These are phyloP conservation scores for Xylophagus ater DNA, from an alignment of 2,888 invertebrate species.

Conservation along the genomic window DNA sequence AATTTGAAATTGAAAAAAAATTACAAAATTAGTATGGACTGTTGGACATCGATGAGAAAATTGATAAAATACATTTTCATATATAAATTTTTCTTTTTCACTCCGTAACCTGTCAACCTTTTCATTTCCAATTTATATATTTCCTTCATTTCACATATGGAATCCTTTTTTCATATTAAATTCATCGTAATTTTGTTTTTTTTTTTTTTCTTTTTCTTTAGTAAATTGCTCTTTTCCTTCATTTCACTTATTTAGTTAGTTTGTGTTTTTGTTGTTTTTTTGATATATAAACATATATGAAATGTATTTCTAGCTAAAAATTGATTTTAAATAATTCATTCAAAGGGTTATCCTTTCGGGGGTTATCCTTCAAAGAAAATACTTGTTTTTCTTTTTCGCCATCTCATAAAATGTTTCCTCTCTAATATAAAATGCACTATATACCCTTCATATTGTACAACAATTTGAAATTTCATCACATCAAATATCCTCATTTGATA, in stretches of 20 bases:
- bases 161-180: too few relatives aligned
- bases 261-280: not conserved
- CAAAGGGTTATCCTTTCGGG: slow-evolving; percentile 3
- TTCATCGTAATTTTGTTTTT: too few relatives aligned
- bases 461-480: not conserved
- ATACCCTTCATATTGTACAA: slow-evolving; percentile 1
- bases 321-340: slow-evolving; percentile 11
- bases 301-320: slow-evolving; percentile 1
- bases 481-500: not conserved
- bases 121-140: too few relatives aligned
- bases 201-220: not conserved
- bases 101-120: too few relatives aligned
- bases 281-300: not conserved
- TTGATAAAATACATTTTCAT: too few relatives aligned
- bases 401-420: slow-evolving; percentile 7
- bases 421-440: slow-evolving; percentile 5
- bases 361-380: slow-evolving; percentile 7
- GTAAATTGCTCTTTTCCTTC: not conserved
- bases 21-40: too few relatives aligned
- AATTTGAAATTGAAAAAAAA: too few relatives aligned
- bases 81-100: too few relatives aligned
- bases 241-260: not conserved
- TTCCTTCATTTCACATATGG: too few relatives aligned
- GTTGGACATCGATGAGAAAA: too few relatives aligned
- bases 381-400: slow-evolving; percentile 6